Base-by-base conservation (phyloP, 53 echinoderm and acorn worm genomes). In the Astropecten irregularis region DNA sequence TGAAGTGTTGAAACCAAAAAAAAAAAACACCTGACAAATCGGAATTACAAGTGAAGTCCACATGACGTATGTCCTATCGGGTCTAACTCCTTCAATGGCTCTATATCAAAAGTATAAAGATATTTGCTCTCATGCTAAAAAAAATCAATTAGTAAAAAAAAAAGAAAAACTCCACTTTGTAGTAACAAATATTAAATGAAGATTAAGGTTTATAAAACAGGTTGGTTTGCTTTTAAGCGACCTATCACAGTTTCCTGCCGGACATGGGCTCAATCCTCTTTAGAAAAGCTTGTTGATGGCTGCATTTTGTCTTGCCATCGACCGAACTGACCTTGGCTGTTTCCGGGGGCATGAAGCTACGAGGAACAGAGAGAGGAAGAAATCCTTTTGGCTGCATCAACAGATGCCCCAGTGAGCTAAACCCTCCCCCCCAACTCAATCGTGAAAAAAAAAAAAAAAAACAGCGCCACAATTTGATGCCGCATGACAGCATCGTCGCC, bases 331-430 rank as follows among this genome's bases (percentile, higher is more conserved):
- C 79, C 79, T 79, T 79, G 79, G 46, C 19, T 60, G 30, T 47
- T 60, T 79, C 46, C 47, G 27, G 4, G 31, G 60, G 44, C 61
- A 60, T 62, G 19, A 60, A 36, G 32, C 46, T 34, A 34, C 21
- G 35, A 33, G 46, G 62, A n/a, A n/a, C n/a, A n/a, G n/a, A 46
- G 22, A 47, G 79, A 79, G 47, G 62, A 57, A 79, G 79, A 62
- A 79, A 79, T 79, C 79, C 79, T 62, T 79, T 79, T 79, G 79
- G 29, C 46, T 61, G 79, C 60, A 79, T 79, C 79, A 79, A 79
- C 79, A 61, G 79, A 60, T 79, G 79, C 79, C 44, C 47, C 27
- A 61, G 42, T 79, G 62, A 79, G 30, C 79, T 61, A 79, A 79
- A 33, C 79, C 79, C 9, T 68, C 68, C 30, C 55, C 56, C 74